These are phyloP conservation scores for Anomalospiza imberbis DNA, from an alignment of 2,797 vertebrate species.

Conservation along the genomic window DNA sequence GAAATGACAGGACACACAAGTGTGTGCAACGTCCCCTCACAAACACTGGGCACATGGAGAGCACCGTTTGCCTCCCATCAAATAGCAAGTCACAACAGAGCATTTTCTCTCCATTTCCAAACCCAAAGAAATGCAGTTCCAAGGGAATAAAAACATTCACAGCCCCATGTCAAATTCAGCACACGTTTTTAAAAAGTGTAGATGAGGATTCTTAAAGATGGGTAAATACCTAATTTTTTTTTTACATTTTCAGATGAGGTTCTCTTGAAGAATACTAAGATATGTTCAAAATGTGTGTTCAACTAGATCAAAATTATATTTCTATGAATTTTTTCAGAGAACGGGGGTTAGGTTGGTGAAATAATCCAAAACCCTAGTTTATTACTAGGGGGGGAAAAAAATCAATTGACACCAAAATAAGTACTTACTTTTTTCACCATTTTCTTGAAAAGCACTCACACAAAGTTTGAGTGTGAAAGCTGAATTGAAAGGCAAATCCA, in stretches of 20 bases:
- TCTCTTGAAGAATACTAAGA: not conserved
- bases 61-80: not conserved
- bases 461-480: not conserved
- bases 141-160: accelerated
- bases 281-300: not conserved
- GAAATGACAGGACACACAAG: not conserved
- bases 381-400: not conserved
- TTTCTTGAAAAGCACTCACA: not conserved
- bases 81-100: not conserved
- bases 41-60: not conserved
- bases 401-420: not conserved
- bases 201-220: not conserved
- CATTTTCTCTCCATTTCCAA: not conserved
- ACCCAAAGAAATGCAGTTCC: not conserved
- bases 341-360: accelerated
- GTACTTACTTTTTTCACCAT: not conserved
- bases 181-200: not conserved
- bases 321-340: not conserved
- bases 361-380: not conserved
- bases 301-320: not conserved
- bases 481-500: not conserved
- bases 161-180: not conserved
- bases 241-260: not conserved
- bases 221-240: not conserved
- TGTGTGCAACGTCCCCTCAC: not conserved